phyloP scores from a whole-genome alignment of 1,140 invertebrate genomes.

The Maniola jurtina region DNA sequence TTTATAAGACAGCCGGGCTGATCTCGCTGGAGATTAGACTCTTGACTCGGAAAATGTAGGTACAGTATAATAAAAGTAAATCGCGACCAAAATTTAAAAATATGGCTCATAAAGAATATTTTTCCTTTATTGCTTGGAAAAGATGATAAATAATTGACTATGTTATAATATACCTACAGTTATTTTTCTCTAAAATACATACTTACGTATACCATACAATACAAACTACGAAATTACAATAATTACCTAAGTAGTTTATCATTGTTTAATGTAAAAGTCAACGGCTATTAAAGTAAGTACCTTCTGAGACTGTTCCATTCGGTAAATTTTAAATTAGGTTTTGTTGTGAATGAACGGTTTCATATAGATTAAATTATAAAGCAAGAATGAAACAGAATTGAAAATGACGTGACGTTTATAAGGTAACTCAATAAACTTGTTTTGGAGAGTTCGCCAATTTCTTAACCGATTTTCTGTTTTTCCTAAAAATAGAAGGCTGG shows the following conservation, averaged over 20 bases:
- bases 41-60: slow-evolving; percentile 64
- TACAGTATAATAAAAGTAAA: slow-evolving; percentile 63
- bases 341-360: not conserved
- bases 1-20: slow-evolving; percentile 57
- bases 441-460: slow-evolving; percentile 9
- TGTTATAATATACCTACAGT: no score
- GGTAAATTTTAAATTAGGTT: not conserved
- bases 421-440: slow-evolving; percentile 56
- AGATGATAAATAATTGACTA: no score
- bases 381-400: not conserved
- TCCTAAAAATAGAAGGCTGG: no score
- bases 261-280: no score
- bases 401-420: slow-evolving; percentile 52
- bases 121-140: no score
- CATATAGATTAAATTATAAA: not conserved
- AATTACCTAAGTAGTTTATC: no score
- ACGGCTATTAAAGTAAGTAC: not conserved
- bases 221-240: no score
- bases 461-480: no score
- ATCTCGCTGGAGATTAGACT: slow-evolving; percentile 57
- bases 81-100: slow-evolving; percentile 60
- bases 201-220: no score
- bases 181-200: no score
- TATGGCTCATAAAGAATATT: slow-evolving; percentile 30
- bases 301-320: not conserved